Evolutionary conservation across 2,888 invertebrate species (phyloP), one percentile per base, ranked within the genome.

Genomic region (Melanophora roralis): DNA sequence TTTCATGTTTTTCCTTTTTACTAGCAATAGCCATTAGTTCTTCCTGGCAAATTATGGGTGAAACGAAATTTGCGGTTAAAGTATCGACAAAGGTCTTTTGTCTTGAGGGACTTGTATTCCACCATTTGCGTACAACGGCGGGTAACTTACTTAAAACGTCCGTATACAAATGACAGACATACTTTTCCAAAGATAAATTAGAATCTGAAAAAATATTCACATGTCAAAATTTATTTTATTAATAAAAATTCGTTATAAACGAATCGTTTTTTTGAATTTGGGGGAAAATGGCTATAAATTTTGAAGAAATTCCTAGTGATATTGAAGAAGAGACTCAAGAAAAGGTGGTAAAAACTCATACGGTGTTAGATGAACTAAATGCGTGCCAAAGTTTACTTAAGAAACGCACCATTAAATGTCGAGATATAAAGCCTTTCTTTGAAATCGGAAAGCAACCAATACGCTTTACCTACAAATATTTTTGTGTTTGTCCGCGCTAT

Each of bases 51-150:
- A 96, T 90, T 55, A 92, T 88, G 1, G 93, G 92, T 53, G 95
- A 94, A 12, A 95, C 93, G 86, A 94, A 93, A 80, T 92, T 91
- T 0, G 92, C 91, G 5, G 94, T 94, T 6, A 94, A 90, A 84
- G 92, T 93, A 83, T 96, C 94, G 0, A 95, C 93, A 60, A 93
- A 91, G 43, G 92, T 92, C 60, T 93, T 88, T 43, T 93, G 92
- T 82, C 93, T 91, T 40, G 93, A 92, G 62, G 94, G 94, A 12
- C 92, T 91, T 27, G 91, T 91, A 68, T 92, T 93, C 93, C 94
- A 95, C 96, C 95, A 97, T 88, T 93, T 93, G 64, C 95, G 91
- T 27, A 94, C 94, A 62, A 94, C 91, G 36, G 95, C 95, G 60
- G 94, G 95, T 81, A 95, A 91, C 85, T 92, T 92, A 71, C 92